These are phyloP conservation scores for Sporophila hypoxantha DNA, from an alignment of 2,113 vertebrate species.

Conservation along the genomic window DNA sequence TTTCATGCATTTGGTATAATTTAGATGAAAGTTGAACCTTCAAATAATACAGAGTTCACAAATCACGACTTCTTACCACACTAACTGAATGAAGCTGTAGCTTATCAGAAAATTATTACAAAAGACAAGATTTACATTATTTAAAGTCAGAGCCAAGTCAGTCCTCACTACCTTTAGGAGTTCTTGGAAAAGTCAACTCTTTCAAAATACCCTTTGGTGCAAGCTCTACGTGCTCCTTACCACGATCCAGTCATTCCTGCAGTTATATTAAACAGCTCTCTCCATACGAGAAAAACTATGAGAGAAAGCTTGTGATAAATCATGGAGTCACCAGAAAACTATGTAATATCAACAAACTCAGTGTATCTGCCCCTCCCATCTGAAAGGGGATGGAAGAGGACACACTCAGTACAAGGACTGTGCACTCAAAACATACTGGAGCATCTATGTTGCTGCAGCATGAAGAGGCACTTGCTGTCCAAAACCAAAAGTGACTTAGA, in stretches of 20 bases:
- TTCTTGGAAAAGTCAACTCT: background rate
- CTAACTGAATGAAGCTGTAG: background rate
- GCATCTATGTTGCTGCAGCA: fast-evolving
- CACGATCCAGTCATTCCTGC: background rate
- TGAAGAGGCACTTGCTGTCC: background rate
- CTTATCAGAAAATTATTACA: background rate
- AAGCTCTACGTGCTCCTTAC: background rate
- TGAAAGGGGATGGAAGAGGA: background rate
- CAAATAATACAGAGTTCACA: background rate
- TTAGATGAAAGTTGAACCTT: background rate
- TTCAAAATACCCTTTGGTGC: background rate
- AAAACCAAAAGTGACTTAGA: background rate
- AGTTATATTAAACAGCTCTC: background rate
- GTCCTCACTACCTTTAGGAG: background rate
- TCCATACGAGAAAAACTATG: background rate
- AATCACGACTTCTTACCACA: background rate
- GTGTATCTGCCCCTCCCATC: background rate
- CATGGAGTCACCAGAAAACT: background rate
- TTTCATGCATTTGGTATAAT: background rate
- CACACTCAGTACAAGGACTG: background rate
- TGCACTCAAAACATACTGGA: background rate
- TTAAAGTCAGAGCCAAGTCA: background rate
- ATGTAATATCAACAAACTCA: background rate
- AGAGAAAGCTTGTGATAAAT: background rate
- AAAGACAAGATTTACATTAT: background rate